Conservation (phyloP, 2,113 vertebrate species). For the Genyomyrus donnyi region DNA sequence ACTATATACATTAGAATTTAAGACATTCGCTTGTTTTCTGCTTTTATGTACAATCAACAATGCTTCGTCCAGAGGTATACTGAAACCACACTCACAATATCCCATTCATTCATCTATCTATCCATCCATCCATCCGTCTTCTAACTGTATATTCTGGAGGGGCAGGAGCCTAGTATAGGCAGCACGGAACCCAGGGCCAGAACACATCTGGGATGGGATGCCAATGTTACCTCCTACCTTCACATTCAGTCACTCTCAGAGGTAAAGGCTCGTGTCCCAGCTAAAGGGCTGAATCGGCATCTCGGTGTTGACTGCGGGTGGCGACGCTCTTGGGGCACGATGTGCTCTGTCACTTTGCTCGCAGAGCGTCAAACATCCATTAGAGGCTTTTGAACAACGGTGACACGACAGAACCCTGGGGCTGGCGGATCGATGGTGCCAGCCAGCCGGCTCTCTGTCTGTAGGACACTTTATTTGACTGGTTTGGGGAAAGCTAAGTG, state of each 20-base stretch:
- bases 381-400: background rate
- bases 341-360: background rate
- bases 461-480: background rate
- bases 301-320: background rate
- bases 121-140: background rate
- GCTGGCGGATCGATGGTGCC: background rate
- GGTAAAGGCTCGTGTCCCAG: background rate
- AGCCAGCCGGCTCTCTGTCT: background rate
- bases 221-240: background rate
- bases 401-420: background rate
- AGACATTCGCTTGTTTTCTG: too few relatives aligned
- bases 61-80: too few relatives aligned
- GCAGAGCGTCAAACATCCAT: background rate
- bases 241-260: background rate
- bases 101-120: too few relatives aligned
- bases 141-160: background rate
- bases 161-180: background rate
- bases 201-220: background rate
- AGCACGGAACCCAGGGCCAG: background rate
- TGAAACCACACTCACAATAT: too few relatives aligned
- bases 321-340: background rate
- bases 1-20: too few relatives aligned
- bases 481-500: background rate
- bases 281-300: background rate
- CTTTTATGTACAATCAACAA: too few relatives aligned